Conservation (phyloP, 2,113 vertebrate genomes). For the Phylloscopus whistleri region DNA sequence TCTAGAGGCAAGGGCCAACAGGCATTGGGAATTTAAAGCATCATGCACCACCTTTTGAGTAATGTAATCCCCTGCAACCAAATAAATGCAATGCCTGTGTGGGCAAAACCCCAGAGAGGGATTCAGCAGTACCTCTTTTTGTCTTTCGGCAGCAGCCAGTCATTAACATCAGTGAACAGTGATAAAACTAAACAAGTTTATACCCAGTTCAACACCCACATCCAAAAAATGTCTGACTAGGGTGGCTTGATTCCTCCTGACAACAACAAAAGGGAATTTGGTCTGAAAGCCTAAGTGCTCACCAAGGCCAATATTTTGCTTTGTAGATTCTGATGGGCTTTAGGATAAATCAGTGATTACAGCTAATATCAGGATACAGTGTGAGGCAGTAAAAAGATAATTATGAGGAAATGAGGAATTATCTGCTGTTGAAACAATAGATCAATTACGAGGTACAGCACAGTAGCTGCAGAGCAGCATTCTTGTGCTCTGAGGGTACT, state of each 20-base stretch:
- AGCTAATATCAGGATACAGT: constrained; percentile 3
- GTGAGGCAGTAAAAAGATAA: constrained; percentile 23
- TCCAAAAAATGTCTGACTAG: background rate
- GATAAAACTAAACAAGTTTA: constrained; percentile 41
- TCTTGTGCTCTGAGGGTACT: constrained; percentile 51
- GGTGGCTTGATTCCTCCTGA: background rate
- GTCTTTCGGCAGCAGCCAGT: background rate
- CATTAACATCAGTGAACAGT: constrained; percentile 3
- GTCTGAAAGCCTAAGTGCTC: background rate
- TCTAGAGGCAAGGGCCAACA: background rate
- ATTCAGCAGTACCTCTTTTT: background rate
- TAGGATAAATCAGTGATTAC: constrained; percentile 19
- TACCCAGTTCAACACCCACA: background rate
- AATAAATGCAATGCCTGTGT: background rate
- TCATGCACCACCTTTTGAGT: background rate
- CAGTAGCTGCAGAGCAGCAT: constrained; percentile 47
- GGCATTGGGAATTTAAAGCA: background rate
- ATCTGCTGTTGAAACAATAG: constrained; percentile 54
- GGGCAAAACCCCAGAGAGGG: background rate
- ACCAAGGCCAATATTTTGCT: background rate
- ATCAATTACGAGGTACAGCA: constrained; percentile 44
- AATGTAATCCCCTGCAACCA: constrained; percentile 20
- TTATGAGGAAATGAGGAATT: constrained; percentile 54
- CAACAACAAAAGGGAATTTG: background rate
- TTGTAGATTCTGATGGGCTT: background rate